Evolutionary conservation across 92 coral and sea anemone species (phyloP).

Genomic region (Galaxea fascicularis): DNA sequence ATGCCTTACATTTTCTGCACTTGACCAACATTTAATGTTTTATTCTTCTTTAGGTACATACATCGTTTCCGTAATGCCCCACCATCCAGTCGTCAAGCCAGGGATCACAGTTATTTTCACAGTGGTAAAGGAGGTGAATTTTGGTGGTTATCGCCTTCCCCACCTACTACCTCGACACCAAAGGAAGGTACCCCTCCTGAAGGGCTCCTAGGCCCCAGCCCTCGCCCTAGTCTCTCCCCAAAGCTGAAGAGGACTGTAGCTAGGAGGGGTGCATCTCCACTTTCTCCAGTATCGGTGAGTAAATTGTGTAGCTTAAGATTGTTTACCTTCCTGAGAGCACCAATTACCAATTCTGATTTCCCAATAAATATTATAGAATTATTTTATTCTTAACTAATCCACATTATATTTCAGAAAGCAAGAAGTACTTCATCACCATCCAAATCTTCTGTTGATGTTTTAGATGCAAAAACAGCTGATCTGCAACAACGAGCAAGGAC

Average conservation of each 20-base stretch:
- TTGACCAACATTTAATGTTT: not conserved
- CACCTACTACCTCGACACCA: constrained; percentile 89
- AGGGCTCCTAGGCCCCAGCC: constrained; percentile 42
- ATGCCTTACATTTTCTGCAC: not conserved
- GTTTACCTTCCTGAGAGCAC: too few relatives aligned
- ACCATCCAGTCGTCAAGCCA: constrained; percentile 84
- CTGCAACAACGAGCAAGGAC: constrained; percentile 82
- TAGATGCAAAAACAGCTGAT: constrained; percentile 72
- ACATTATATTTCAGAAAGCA: constrained; percentile 21
- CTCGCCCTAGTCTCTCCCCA: constrained; percentile 61
- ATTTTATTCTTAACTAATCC: not conserved
- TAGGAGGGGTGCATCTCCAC: constrained; percentile 26
- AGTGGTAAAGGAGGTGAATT: constrained; percentile 73
- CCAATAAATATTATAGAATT: not conserved
- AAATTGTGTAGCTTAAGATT: too few relatives aligned
- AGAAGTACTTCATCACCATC: constrained; percentile 42
- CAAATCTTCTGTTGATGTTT: constrained; percentile 65
- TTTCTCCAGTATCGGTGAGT: constrained; percentile 32
- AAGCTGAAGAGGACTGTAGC: constrained; percentile 34
- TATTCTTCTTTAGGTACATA: constrained; percentile 70
- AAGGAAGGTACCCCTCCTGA: constrained; percentile 78
- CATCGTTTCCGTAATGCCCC: constrained; percentile 93
- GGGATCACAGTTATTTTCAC: constrained; percentile 66
- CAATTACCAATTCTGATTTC: too few relatives aligned
- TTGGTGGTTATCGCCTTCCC: constrained; percentile 95